Conservation (phyloP, 2,797 vertebrate species). For the Urophycis tenuis region DNA sequence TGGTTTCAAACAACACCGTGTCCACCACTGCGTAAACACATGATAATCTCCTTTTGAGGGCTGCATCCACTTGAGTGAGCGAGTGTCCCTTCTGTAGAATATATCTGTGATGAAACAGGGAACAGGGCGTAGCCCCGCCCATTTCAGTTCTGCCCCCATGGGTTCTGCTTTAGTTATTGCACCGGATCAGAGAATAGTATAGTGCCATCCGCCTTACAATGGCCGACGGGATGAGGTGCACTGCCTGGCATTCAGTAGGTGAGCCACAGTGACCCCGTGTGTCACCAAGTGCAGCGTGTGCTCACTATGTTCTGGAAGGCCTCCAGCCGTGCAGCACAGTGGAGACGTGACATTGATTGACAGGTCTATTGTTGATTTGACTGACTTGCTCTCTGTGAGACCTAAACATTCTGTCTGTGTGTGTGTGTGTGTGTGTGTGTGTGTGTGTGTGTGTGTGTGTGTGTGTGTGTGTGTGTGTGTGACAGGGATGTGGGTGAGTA, state of each 20-base stretch:
- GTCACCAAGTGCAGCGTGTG: constrained; percentile 24
- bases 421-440: constrained; percentile 20
- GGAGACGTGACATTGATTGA: constrained; percentile 50
- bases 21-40: no score
- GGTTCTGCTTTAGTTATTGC: no score
- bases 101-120: no score
- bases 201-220: no score
- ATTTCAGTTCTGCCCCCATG: no score
- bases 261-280: neutral
- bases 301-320: constrained; percentile 26
- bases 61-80: no score
- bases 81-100: no score
- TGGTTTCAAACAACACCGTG: no score
- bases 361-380: constrained; percentile 47
- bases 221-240: no score
- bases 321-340: constrained; percentile 35
- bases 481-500: neutral
- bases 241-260: neutral
- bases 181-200: no score
- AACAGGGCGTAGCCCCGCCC: no score
- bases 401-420: constrained; percentile 8
- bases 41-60: no score
- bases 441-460: neutral
- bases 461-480: neutral
- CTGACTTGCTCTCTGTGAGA: constrained; percentile 33